These are phyloP conservation scores for Eufriesea mexicana DNA, from an alignment of 1,140 invertebrate species.

Conservation along the genomic window DNA sequence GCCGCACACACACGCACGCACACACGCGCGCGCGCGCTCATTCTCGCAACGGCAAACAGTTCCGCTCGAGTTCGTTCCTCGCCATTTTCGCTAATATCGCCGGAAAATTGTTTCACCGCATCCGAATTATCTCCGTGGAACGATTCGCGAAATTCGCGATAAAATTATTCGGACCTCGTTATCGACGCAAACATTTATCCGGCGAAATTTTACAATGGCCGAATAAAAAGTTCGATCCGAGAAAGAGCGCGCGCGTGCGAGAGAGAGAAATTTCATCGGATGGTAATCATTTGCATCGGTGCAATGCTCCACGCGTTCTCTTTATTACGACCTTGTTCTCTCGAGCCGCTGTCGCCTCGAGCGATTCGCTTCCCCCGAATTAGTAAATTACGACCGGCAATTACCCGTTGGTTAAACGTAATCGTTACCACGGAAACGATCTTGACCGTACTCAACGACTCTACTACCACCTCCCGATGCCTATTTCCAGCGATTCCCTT, in stretches of 20 bases:
- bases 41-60: neutral
- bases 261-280: neutral
- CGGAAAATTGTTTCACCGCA: neutral
- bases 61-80: neutral
- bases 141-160: neutral
- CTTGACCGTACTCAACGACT: constrained; percentile 55
- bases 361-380: constrained; percentile 26
- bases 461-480: neutral
- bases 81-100: neutral
- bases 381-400: constrained; percentile 40
- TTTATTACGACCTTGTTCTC: neutral
- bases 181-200: neutral
- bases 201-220: too few species aligned
- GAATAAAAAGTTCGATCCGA: neutral
- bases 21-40: neutral
- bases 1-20: too few species aligned
- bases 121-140: neutral
- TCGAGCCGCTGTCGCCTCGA: neutral
- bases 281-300: neutral
- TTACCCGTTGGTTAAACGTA: constrained; percentile 55
- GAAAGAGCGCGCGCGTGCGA: neutral
- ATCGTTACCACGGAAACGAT: constrained; percentile 46
- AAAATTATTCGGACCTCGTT: neutral
- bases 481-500: constrained; percentile 29
- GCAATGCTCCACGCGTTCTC: neutral